phyloP scores from a whole-genome alignment of 1,140 invertebrate species.

The Pseudomyrmex cubaensis region DNA sequence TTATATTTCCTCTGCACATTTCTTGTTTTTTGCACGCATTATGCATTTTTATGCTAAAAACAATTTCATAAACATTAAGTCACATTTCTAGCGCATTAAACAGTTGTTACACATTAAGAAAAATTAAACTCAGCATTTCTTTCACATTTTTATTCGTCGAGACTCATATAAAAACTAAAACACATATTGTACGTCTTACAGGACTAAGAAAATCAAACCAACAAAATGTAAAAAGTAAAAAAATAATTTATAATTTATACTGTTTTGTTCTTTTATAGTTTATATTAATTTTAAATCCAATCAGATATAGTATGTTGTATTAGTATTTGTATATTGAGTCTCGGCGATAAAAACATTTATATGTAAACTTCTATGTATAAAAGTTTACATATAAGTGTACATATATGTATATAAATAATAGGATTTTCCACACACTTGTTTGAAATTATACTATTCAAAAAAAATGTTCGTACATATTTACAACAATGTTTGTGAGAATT shows the following conservation, averaged over 20 bases:
- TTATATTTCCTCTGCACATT: no score
- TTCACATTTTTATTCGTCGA: constrained; percentile 26
- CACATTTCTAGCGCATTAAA: background rate
- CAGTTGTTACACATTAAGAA: constrained; percentile 15
- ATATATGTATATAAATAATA: constrained; percentile 11
- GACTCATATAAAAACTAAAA: constrained; percentile 18
- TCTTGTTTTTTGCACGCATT: no score
- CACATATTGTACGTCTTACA: constrained; percentile 3
- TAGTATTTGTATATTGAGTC: constrained; percentile 26
- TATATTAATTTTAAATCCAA: background rate
- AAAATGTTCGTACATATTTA: constrained; percentile 1
- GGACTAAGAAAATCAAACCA: background rate
- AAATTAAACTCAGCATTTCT: constrained; percentile 22
- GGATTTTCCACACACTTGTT: background rate
- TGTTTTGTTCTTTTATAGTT: background rate
- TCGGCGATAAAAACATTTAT: background rate
- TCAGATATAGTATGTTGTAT: background rate
- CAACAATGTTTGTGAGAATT: constrained; percentile 22
- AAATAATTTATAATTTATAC: background rate
- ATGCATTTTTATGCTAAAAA: no score
- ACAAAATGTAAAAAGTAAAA: constrained; percentile 4
- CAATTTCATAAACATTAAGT: background rate
- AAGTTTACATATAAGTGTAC: constrained; percentile 1
- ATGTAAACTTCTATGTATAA: background rate
- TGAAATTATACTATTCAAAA: constrained; percentile 4